phyloP scores from a whole-genome alignment of 2,113 vertebrate genomes.

The Donacobius atricapilla region DNA sequence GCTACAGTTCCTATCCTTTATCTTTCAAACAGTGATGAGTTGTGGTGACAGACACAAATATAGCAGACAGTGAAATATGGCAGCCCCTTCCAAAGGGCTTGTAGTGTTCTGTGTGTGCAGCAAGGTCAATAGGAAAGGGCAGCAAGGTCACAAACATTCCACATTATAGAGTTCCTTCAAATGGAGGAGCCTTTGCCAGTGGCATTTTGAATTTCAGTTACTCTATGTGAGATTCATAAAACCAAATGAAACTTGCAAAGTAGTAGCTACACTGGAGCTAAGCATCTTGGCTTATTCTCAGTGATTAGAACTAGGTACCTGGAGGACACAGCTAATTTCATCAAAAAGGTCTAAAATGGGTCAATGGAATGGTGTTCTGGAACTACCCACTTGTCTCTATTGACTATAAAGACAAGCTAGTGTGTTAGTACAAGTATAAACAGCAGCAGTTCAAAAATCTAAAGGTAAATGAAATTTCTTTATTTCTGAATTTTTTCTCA shows the following conservation, averaged over 20 bases:
- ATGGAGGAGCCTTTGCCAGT: neutral
- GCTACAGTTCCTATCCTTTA: neutral
- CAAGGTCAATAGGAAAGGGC: neutral
- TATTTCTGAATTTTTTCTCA: neutral
- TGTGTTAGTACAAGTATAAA: neutral
- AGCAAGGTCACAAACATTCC: neutral
- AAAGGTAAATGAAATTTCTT: neutral
- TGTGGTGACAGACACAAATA: neutral
- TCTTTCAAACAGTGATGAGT: neutral
- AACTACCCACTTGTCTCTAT: neutral
- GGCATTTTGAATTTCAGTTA: neutral
- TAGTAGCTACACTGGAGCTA: neutral
- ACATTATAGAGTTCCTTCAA: neutral
- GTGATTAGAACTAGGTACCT: neutral
- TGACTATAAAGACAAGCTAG: neutral
- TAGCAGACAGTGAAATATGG: neutral
- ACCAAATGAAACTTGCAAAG: neutral
- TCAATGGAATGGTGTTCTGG: neutral
- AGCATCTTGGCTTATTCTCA: neutral
- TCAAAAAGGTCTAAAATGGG: neutral
- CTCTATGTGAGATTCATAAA: neutral
- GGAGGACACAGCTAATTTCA: neutral
- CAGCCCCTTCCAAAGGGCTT: neutral
- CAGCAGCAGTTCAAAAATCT: neutral
- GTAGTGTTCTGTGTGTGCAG: neutral